Conservation (phyloP, 1,140 invertebrate species). For the Cydia fagiglandana region DNA sequence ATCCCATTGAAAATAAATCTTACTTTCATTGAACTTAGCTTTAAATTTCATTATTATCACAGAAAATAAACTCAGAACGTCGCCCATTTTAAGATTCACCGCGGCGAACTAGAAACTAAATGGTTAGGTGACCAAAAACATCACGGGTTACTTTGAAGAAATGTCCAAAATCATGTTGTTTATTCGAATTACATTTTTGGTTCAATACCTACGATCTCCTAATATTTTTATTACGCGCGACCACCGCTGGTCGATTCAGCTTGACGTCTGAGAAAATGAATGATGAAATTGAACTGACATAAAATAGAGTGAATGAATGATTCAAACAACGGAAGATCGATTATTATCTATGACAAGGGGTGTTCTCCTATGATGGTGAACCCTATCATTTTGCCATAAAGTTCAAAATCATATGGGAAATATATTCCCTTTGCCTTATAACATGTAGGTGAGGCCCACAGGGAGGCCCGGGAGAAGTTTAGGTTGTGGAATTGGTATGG, state of each 20-base stretch:
- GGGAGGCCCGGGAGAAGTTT: no score
- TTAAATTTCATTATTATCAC: constrained; percentile 77
- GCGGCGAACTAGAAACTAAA: constrained; percentile 53
- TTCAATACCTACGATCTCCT: constrained; percentile 45
- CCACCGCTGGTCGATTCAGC: constrained; percentile 45
- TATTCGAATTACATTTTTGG: constrained; percentile 59
- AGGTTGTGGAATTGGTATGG: no score
- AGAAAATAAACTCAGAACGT: constrained; percentile 75
- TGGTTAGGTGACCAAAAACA: constrained; percentile 68
- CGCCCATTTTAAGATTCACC: constrained; percentile 66
- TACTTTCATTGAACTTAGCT: constrained; percentile 74
- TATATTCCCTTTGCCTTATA: no score
- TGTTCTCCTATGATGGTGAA: not conserved
- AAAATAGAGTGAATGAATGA: constrained; percentile 36
- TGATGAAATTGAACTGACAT: not conserved
- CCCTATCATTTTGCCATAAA: no score
- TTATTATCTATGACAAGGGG: not conserved
- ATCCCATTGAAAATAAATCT: constrained; percentile 70
- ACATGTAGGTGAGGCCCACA: no score
- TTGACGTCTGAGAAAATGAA: constrained; percentile 37
- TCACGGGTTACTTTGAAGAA: constrained; percentile 51
- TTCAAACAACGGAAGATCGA: not conserved
- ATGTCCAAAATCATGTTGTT: constrained; percentile 62
- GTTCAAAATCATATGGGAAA: no score
- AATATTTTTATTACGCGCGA: constrained; percentile 36